Conservation (phyloP, 1,140 invertebrate species). For the Batillaria attramentaria region DNA sequence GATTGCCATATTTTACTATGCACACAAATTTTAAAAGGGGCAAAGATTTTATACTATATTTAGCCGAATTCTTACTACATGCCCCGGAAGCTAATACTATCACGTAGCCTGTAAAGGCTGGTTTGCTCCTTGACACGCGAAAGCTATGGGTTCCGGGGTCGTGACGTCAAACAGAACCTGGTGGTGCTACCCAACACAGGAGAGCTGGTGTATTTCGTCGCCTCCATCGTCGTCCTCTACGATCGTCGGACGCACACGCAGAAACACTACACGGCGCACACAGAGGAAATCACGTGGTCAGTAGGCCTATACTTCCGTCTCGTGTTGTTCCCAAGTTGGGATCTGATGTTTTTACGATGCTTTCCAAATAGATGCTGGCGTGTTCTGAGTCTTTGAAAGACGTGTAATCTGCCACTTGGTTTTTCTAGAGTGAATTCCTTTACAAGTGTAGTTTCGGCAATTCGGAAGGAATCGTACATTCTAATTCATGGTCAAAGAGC, state of each 20-base stretch:
- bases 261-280: constrained; percentile 92
- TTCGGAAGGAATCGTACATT: no score
- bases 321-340: neutral
- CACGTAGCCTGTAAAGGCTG: no score
- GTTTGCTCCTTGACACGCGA: constrained; percentile 35
- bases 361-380: neutral
- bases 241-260: constrained; percentile 91
- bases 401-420: neutral
- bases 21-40: no score
- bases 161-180: constrained; percentile 90
- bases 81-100: no score
- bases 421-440: no score
- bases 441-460: no score
- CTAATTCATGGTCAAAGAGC: no score
- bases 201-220: constrained; percentile 94
- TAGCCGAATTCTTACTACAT: no score
- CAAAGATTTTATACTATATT: no score
- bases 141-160: constrained; percentile 92
- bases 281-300: constrained; percentile 82
- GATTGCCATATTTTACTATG: no score
- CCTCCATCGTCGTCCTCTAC: constrained; percentile 89
- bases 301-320: constrained; percentile 7
- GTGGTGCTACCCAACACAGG: constrained; percentile 88
- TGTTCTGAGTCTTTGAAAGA: neutral
- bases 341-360: no score